Evolutionary conservation across 1,140 invertebrate species (phyloP).

Genomic region (Plodia interpunctella): DNA sequence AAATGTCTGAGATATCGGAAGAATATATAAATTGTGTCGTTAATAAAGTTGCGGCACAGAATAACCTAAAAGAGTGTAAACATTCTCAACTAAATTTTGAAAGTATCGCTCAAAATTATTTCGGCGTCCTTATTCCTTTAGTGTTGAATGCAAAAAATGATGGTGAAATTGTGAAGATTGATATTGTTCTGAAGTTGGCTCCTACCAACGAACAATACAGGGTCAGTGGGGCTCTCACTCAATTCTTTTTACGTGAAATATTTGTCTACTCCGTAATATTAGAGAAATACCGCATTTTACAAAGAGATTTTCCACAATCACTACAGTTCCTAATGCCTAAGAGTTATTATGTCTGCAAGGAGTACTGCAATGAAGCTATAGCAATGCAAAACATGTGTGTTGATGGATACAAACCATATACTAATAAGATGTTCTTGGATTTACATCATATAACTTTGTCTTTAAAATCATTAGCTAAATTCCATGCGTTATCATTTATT

Average conservation of each 20-base stretch:
- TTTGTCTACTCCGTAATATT: constrained; percentile 50
- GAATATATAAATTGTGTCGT: constrained; percentile 33
- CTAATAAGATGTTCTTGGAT: constrained; percentile 44
- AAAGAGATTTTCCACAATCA: constrained; percentile 16
- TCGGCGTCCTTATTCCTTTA: constrained; percentile 54
- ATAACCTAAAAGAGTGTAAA: constrained; percentile 30
- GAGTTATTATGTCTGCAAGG: constrained; percentile 45
- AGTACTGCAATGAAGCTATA: constrained; percentile 57
- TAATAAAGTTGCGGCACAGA: constrained; percentile 27
- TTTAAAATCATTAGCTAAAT: constrained; percentile 46
- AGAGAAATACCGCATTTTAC: constrained; percentile 35
- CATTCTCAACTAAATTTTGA: constrained; percentile 40
- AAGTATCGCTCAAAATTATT: constrained; percentile 59
- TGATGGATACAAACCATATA: constrained; percentile 43
- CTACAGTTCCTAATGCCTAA: constrained; percentile 38
- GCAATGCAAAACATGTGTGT: constrained; percentile 55
- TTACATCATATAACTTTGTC: constrained; percentile 43
- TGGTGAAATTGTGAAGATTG: constrained; percentile 26
- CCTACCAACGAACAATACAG: constrained; percentile 57
- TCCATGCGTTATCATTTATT: constrained; percentile 60
- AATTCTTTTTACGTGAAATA: constrained; percentile 57
- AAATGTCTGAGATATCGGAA: constrained; percentile 29
- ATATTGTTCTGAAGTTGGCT: constrained; percentile 58
- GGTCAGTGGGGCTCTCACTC: constrained; percentile 57
- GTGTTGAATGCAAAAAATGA: constrained; percentile 32